Evolutionary conservation across 2,888 invertebrate species (phyloP).

Genomic region (Criorhina ranunculi): DNA sequence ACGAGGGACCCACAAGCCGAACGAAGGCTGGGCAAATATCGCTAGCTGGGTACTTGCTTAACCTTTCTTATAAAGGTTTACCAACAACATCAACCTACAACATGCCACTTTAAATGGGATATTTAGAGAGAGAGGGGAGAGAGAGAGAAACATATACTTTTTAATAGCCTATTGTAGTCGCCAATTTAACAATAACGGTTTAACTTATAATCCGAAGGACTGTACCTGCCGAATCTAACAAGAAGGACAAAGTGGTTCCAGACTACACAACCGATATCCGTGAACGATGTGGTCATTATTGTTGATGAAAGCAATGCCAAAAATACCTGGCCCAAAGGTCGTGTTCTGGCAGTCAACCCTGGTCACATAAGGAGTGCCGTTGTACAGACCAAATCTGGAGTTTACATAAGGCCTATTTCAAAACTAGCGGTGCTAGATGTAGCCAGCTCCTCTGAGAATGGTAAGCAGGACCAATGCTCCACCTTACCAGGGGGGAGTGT

Average conservation of each 20-base stretch:
- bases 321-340: constrained; percentile 31
- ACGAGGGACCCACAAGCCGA: too few species aligned
- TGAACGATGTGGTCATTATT: constrained; percentile 65
- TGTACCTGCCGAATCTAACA: neutral
- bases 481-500: constrained; percentile 76
- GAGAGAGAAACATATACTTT: constrained; percentile 12
- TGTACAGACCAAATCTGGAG: constrained; percentile 20
- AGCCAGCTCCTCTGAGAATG: constrained; percentile 1
- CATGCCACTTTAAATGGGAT: too few species aligned
- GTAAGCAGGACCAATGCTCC: constrained; percentile 14
- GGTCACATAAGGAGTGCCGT: constrained; percentile 30
- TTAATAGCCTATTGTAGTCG: too few species aligned
- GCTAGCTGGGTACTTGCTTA: too few species aligned
- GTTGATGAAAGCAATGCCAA: constrained; percentile 5
- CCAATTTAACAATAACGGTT: neutral
- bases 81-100: too few species aligned
- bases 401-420: constrained; percentile 12
- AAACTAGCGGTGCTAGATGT: constrained; percentile 24
- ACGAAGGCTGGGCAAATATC: too few species aligned
- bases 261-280: constrained; percentile 16
- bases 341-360: neutral
- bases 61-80: too few species aligned
- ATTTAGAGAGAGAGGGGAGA: too few species aligned
- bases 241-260: neutral
- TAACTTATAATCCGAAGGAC: neutral